These are phyloP conservation scores for Saiga tatarica DNA, from an alignment of 2,113 vertebrate species.

Conservation along the genomic window DNA sequence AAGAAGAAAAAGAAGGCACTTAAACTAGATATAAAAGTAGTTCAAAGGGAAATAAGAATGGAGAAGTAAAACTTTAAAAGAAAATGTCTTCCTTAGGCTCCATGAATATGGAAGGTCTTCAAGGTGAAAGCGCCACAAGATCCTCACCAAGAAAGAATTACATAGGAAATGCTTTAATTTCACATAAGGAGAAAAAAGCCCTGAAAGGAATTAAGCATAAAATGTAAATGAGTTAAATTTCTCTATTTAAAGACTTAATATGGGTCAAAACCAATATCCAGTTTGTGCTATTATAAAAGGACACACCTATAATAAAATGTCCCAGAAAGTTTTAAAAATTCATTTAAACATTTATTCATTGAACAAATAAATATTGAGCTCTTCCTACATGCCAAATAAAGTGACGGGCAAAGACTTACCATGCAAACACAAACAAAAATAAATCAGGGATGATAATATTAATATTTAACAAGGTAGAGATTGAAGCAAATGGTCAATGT, in stretches of 20 bases:
- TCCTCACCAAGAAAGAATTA: background rate
- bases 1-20: background rate
- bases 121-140: background rate
- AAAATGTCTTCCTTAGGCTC: background rate
- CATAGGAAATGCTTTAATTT: background rate
- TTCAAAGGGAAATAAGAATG: background rate
- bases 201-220: background rate
- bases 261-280: conserved; percentile 47
- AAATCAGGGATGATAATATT: conserved; percentile 38
- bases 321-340: conserved; percentile 36
- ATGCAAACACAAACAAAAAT: conserved; percentile 50
- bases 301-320: conserved; percentile 4
- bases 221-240: background rate
- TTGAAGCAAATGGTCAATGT: background rate
- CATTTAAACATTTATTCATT: conserved; percentile 63
- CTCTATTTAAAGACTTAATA: background rate
- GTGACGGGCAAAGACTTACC: conserved; percentile 32
- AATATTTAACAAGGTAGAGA: conserved; percentile 60
- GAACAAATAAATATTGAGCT: conserved; percentile 59
- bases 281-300: background rate
- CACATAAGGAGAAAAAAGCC: background rate
- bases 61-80: background rate
- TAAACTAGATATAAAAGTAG: background rate
- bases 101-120: background rate
- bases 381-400: conserved; percentile 33